These are phyloP conservation scores for Gymnocheta viridis DNA, from an alignment of 2,888 invertebrate genomes.

Conservation along the genomic window DNA sequence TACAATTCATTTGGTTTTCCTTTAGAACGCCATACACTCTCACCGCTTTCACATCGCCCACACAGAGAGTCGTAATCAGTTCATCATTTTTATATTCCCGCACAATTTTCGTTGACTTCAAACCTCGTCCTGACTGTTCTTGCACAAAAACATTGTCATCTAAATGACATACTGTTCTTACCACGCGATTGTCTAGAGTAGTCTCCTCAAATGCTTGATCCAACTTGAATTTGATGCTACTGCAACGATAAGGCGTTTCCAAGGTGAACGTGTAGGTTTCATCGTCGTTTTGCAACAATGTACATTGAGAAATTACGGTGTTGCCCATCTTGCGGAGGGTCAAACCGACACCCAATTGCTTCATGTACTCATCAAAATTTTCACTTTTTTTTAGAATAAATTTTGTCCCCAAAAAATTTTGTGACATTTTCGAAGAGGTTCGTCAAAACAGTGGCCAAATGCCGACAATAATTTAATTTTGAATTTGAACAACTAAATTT, in stretches of 20 bases:
- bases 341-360: slow-evolving; percentile 44
- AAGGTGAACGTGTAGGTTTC: slow-evolving; percentile 18
- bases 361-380: slow-evolving; percentile 48
- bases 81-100: slow-evolving; percentile 17
- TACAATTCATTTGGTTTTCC: background rate
- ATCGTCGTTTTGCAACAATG: background rate
- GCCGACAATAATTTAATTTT: background rate
- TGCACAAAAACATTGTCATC: slow-evolving; percentile 25
- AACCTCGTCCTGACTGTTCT: background rate
- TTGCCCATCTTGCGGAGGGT: slow-evolving; percentile 51
- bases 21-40: slow-evolving; percentile 14
- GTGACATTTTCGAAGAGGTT: background rate
- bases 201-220: slow-evolving; percentile 13
- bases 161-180: slow-evolving; percentile 22
- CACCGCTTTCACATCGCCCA: slow-evolving; percentile 23
- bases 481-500: background rate
- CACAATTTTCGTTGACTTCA: slow-evolving; percentile 29
- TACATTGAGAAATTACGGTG: slow-evolving; percentile 1
- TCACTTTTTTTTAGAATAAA: slow-evolving; percentile 24
- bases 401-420: slow-evolving; percentile 23
- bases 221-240: slow-evolving; percentile 9
- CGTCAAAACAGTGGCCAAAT: background rate
- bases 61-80: slow-evolving; percentile 6
- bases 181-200: slow-evolving; percentile 33
- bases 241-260: slow-evolving; percentile 12